These are phyloP conservation scores for Wasmannia auropunctata DNA, from an alignment of 1,140 invertebrate genomes.

Conservation along the genomic window DNA sequence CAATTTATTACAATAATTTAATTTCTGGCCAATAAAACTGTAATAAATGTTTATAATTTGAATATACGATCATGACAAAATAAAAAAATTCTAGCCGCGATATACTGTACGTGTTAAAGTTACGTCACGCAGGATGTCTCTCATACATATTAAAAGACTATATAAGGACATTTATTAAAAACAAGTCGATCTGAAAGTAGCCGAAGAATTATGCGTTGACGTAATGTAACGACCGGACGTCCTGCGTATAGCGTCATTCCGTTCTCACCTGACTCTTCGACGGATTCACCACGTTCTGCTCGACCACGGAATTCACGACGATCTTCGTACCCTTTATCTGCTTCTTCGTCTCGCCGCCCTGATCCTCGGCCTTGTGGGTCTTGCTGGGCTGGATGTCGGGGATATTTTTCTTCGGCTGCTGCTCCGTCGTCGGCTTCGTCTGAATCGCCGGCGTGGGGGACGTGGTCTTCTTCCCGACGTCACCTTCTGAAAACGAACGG, in stretches of 20 bases:
- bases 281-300: constrained; percentile 72
- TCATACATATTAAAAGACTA: background rate
- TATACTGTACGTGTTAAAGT: background rate
- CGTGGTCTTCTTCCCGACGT: constrained; percentile 56
- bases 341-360: constrained; percentile 78
- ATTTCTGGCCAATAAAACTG: too few relatives aligned
- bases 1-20: too few relatives aligned
- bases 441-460: constrained; percentile 73
- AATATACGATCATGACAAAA: background rate
- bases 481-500: constrained; percentile 52
- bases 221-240: background rate
- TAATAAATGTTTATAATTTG: background rate
- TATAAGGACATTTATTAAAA: background rate
- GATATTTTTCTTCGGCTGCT: constrained; percentile 73
- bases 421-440: constrained; percentile 77
- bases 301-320: constrained; percentile 79
- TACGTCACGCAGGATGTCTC: background rate
- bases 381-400: constrained; percentile 83
- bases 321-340: constrained; percentile 78
- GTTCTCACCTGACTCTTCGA: constrained; percentile 71
- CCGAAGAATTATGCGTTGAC: background rate
- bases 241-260: background rate
- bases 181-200: background rate
- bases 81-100: background rate
- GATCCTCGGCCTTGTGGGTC: constrained; percentile 69